Evolutionary conservation across 2,797 vertebrate genomes (phyloP), one percentile per base, ranked within the genome.

Genomic region (Synaphobranchus kaupii): DNA sequence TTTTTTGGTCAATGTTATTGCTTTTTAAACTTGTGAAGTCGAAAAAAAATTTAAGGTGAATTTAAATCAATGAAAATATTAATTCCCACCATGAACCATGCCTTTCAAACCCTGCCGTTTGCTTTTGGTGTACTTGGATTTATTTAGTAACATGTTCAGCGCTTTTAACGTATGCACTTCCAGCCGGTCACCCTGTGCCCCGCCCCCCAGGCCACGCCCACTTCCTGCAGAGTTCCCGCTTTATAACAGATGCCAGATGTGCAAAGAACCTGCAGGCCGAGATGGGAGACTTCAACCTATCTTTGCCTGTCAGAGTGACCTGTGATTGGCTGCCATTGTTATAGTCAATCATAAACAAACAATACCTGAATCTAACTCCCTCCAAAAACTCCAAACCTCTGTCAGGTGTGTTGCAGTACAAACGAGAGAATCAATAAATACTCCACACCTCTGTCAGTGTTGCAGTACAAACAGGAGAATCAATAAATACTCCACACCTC

Each of bases 11-110:
- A 93, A 89, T 95, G 96, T 96, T 93, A 94, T 95, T 95, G 93
- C 93, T 96, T 96, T 96, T 95, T 90, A 95, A 94, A 94, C 94
- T 92, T 95, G 93, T 93, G 94, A 90, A 95, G 94, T 94, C 92
- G 88, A 78, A 90, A 91, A 89, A 73, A 82, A 91, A 83, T 85
- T 87, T 86, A 85, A 81, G 56, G 54, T 81, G 90, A 90, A 91
- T 91, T 47, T 31, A 31, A 25, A 25, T 15, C 25, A 25, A 50
- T 52, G 60, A n/a, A 66, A 22, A 66, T 0, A 4, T 50, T 8
- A 48, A 28, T 15, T 83, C 50, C 50, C 50, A 54, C 15, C n/a
- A 12, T 83, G 10, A n/a, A 54, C 15, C n/a, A 12, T 83, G 10
- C 44, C 76, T 25, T 80, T 47, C 39, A 25, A 80, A 20, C 39